Percentiles rank a stretch among this genome's conserved stretches.
Evolutionary conservation across 1,140 invertebrate genomes (phyloP).

Genomic region (Acromyrmex heyeri): DNA sequence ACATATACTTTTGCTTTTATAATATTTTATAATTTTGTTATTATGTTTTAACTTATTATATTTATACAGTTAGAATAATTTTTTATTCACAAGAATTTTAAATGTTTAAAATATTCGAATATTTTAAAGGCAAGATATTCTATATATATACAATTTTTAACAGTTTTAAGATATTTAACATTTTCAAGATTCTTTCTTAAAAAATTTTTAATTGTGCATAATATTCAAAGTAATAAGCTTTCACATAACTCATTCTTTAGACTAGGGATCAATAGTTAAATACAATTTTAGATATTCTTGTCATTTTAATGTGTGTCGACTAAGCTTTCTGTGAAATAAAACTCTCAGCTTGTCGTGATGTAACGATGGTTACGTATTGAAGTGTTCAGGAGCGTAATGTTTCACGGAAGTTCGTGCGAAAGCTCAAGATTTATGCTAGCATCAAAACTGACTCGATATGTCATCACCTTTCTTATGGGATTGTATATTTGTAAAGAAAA

Average conservation of each 20-base stretch:
- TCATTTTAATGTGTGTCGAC: conserved; percentile 9
- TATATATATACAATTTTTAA: background rate
- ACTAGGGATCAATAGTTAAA: background rate
- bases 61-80: background rate
- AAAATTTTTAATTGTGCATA: no score
- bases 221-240: no score
- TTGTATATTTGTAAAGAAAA: background rate
- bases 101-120: background rate
- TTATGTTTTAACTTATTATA: background rate
- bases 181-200: background rate
- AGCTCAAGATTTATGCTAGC: background rate
- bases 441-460: background rate
- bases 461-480: background rate
- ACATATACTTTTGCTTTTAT: background rate
- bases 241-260: no score
- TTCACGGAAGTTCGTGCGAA: background rate
- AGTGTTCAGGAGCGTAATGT: background rate
- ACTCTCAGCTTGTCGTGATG: background rate
- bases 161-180: background rate
- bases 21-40: background rate
- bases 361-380: conserved; percentile 1
- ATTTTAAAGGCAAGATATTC: background rate
- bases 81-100: background rate
- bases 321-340: background rate
- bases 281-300: background rate